Base-by-base conservation (phyloP, 2,113 vertebrate species). In the Pagrus major region DNA sequence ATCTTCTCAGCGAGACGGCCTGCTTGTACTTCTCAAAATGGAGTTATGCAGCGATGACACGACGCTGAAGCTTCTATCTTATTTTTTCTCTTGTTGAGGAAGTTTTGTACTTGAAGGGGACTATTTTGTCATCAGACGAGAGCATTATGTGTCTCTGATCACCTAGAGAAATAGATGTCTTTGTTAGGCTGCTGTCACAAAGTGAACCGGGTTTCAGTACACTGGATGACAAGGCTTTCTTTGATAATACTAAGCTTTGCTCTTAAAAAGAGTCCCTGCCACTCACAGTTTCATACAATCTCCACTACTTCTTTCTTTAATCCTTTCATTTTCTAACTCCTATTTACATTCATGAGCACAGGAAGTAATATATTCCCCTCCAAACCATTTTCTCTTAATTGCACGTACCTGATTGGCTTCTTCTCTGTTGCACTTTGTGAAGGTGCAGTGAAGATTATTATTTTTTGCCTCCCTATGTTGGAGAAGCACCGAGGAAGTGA, bases 261-360 rank as follows among this genome's bases (percentile, higher is more conserved):
- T 74, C 35, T 71, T 39, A 29, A 68, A n/a, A 55, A 63, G 46
- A 71, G 59, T 78, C 39, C 2, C 54, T 51, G 76, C 18, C 72
- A 37, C 37, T 86, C 60, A 25, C 5, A 54, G 41, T 49, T 76
- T 59, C 66, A 58, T n/a, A 46, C 56, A n/a, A 25, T 66, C 25
- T 76, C 29, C 0, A 3, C 0, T 21, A 16, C 12, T 23, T 70
- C 27, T 64, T 44, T 33, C 20, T 72, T 66, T 42, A 51, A 59
- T 71, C 65, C 55, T 64, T 59, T 75, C 44, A 47, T 39, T 77
- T 42, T 63, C 58, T 33, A 21, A 51, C 46, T 33, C 51, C 55
- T 23, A 12, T 72, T 68, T 74, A 33, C 64, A 82, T 82, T 78
- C 70, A 55, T 20, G 25, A 77, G 71, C 33, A 33, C 29, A 33